Evolutionary conservation across 2,888 invertebrate species (phyloP).

Genomic region (Cryptus viduatorius): DNA sequence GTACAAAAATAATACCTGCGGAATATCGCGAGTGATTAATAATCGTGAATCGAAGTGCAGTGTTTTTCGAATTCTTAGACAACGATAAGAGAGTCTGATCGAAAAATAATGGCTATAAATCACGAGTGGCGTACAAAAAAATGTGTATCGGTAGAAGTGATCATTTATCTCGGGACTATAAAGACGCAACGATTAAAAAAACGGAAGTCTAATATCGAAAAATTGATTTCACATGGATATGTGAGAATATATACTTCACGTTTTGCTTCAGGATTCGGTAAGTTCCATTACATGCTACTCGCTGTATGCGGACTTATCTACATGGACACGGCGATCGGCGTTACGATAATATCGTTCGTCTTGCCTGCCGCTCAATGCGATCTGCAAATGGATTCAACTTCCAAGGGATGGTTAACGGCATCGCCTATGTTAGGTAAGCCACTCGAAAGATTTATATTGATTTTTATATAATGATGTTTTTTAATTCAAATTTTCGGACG

Average conservation of each 20-base stretch:
- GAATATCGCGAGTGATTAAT: background rate
- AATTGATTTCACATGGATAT: background rate
- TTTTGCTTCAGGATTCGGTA: constrained; percentile 85
- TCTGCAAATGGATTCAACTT: constrained; percentile 83
- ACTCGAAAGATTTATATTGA: background rate
- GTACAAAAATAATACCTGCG: background rate
- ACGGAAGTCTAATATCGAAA: background rate
- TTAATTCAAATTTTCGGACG: no score
- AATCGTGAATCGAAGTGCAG: constrained; percentile 1
- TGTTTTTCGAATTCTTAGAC: background rate
- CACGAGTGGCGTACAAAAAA: background rate
- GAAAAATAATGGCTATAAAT: background rate
- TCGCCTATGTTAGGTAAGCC: constrained; percentile 84
- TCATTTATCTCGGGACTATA: background rate
- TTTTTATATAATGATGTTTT: no score
- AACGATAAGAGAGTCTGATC: background rate
- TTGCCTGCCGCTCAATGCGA: constrained; percentile 86
- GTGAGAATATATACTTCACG: background rate
- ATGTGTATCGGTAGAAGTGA: background rate
- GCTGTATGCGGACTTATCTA: constrained; percentile 86
- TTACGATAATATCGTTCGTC: constrained; percentile 86
- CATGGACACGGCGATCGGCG: constrained; percentile 86
- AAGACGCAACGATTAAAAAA: background rate
- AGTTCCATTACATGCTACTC: constrained; percentile 86
- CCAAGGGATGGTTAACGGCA: constrained; percentile 85